Evolutionary conservation across 2,888 invertebrate genomes (phyloP).

Genomic region (Aphidoletes aphidimyza): DNA sequence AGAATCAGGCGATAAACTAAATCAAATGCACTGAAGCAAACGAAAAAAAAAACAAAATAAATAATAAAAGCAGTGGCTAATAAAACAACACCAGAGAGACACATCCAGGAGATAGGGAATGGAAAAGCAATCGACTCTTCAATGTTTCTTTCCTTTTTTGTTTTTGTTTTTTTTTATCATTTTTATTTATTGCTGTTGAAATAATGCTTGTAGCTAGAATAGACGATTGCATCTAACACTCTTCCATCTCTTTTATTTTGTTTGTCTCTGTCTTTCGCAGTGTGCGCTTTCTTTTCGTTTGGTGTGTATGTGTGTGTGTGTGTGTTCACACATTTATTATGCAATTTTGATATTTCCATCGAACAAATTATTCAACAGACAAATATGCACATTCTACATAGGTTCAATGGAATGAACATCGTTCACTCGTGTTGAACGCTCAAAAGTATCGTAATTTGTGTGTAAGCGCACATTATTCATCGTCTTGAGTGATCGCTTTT

Average conservation of each 20-base stretch:
- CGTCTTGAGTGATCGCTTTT: background rate
- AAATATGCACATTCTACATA: background rate
- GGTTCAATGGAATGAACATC: background rate
- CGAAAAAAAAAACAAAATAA: no score
- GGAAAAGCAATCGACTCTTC: slow-evolving; percentile 40
- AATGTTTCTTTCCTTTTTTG: background rate
- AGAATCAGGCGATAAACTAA: background rate
- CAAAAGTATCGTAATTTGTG: slow-evolving; percentile 2
- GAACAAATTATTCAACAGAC: slow-evolving; percentile 52
- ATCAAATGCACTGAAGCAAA: background rate
- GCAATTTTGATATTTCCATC: slow-evolving; percentile 49
- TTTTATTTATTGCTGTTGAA: no score
- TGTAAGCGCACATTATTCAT: slow-evolving; percentile 18
- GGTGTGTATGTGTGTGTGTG: no score
- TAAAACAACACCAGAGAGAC: slow-evolving; percentile 24
- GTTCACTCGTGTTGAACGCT: background rate
- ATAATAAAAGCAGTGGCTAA: background rate
- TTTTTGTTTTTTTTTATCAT: no score
- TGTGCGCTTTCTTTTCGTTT: background rate
- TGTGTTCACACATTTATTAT: background rate
- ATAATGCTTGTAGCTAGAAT: no score
- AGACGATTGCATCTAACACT: no score
- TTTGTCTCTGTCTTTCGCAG: background rate
- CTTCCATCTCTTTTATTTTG: no score
- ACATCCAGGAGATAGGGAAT: background rate